Percentiles rank a stretch among this genome's conserved stretches.
Conservation (phyloP, 1,140 invertebrate species). For the Bombus breviceps region DNA sequence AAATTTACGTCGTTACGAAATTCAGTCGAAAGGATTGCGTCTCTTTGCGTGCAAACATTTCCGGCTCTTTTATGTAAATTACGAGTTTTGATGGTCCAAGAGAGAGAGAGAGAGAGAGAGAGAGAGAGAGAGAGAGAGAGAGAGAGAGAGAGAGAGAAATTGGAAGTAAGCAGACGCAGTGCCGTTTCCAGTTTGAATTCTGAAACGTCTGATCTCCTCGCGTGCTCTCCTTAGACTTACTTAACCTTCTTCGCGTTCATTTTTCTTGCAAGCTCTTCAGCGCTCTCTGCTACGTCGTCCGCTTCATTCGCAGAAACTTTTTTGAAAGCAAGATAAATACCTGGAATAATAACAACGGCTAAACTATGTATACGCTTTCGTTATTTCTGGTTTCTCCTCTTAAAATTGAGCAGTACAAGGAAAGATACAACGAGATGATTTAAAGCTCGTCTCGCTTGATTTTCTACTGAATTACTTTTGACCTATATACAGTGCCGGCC, state of each 20-base stretch:
- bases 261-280: not conserved
- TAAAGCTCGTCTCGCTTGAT: too few relatives aligned
- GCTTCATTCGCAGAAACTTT: not conserved
- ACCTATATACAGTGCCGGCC: too few relatives aligned
- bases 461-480: too few relatives aligned
- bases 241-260: conserved; percentile 5
- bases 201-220: not conserved
- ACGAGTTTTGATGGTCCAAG: not conserved
- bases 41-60: not conserved
- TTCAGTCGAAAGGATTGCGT: not conserved
- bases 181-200: not conserved
- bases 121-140: not conserved
- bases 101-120: not conserved
- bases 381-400: too few relatives aligned
- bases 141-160: not conserved
- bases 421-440: not conserved
- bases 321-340: conserved; percentile 5
- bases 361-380: not conserved
- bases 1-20: not conserved
- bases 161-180: not conserved
- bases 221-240: not conserved
- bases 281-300: not conserved
- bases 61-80: not conserved
- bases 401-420: not conserved
- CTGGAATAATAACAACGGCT: not conserved